Evolutionary conservation across 2,888 invertebrate genomes (phyloP).

Genomic region (Syrista parreyssii): DNA sequence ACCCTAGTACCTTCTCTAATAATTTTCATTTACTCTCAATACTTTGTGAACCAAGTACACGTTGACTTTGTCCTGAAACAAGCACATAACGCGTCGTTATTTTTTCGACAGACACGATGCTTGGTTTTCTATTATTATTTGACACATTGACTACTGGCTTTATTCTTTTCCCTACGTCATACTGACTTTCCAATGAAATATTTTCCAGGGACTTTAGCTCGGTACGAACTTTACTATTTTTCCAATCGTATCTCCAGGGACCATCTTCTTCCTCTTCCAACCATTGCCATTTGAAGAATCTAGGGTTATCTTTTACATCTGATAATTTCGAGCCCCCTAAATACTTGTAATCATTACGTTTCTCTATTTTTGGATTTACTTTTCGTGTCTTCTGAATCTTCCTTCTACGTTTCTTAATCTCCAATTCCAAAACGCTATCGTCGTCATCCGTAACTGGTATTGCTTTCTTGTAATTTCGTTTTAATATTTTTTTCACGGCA

Average conservation of each 20-base stretch:
- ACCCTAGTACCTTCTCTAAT: too few relatives aligned
- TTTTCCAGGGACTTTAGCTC: not conserved
- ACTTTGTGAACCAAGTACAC: not conserved
- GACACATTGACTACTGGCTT: not conserved
- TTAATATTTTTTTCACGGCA: not conserved
- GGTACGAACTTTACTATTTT: not conserved
- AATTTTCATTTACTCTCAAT: not conserved
- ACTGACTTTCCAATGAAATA: not conserved
- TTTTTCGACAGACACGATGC: not conserved
- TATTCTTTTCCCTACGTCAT: not conserved
- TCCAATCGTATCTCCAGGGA: not conserved
- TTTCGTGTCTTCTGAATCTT: not conserved
- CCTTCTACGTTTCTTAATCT: not conserved
- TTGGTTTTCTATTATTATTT: not conserved
- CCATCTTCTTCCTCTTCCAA: not conserved
- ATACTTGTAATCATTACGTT: not conserved
- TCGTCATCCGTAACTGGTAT: not conserved
- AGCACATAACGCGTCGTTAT: not conserved
- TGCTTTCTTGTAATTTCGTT: not conserved
- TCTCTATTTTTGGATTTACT: not conserved
- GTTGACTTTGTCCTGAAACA: not conserved
- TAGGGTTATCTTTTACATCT: not conserved
- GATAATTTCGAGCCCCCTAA: not conserved
- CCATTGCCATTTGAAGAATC: not conserved
- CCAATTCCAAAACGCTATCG: not conserved